Evolutionary conservation across 2,113 vertebrate genomes (phyloP), one percentile per base, ranked within the genome.

Genomic region (Theristicus caerulescens): DNA sequence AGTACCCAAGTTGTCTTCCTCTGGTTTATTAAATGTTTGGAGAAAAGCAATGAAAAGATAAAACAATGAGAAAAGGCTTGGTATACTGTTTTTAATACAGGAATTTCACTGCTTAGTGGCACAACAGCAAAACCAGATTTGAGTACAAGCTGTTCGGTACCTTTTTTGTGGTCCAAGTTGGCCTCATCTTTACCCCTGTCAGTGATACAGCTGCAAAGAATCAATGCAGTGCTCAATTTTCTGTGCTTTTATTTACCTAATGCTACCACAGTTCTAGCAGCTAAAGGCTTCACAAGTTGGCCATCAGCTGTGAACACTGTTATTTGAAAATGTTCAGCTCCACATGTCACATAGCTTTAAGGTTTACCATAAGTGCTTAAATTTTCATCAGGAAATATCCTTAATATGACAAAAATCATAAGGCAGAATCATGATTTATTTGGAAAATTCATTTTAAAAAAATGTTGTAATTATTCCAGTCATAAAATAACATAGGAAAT

Each of bases 121-220:
- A 4, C 44, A 73, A 36, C 51, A 86, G 46, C 69, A 93, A 83
- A 91, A 77, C 49, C 44, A 91, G 32, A 46, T 86, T 92, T 82
- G 49, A 93, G 92, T 88, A 94, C 84, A 84, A 51, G 42, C 55
- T 78, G 84, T 93, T 81, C 89, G 89, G 93, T 91, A 86, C 72
- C 46, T 83, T 73, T 88, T 71, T 32, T 61, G 44, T 93, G 40
- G 36, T 94, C 84, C 92, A 87, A 62, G 46, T 66, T 94, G 81
- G 87, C 84, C 81, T 89, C 79, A 26, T 94, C 69, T 73, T 88
- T 47, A 77, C 40, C 26, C 16, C 54, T 47, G 46, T 86, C 59
- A 58, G 36, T 83, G 72, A 91, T 70, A 62, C 90, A 93, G 94
- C 90, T 93, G 92, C 70, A 86, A 85, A 70, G 46, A 89, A 89